Percentiles rank a stretch among this genome's conserved stretches.
Evolutionary conservation across 2,113 vertebrate species (phyloP).

Genomic region (Psilopogon haemacephalus): DNA sequence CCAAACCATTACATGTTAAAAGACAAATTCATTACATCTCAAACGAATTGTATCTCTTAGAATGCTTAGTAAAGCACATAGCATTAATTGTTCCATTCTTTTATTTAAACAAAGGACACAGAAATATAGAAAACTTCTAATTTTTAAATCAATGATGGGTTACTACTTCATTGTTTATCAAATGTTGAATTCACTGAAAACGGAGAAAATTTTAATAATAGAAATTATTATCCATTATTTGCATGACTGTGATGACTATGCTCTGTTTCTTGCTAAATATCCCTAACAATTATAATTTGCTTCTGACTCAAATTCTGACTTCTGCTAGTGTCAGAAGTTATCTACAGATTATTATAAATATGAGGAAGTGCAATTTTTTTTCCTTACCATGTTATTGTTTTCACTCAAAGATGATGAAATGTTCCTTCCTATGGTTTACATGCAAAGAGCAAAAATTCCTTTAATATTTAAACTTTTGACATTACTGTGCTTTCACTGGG

Average conservation of each 20-base stretch:
- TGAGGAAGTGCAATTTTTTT: background rate
- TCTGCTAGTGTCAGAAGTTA: background rate
- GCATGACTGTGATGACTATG: background rate
- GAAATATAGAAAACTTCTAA: background rate
- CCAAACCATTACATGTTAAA: background rate
- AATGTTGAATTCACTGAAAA: background rate
- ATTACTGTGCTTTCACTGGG: constrained; percentile 23
- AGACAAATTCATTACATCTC: background rate
- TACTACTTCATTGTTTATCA: background rate
- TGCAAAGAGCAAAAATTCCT: background rate
- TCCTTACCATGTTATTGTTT: background rate
- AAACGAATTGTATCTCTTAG: background rate
- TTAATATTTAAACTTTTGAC: constrained; percentile 45
- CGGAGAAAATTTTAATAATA: background rate
- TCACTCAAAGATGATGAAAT: background rate
- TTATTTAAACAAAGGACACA: background rate
- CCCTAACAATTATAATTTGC: background rate
- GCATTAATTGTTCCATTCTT: background rate
- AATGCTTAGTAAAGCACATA: background rate
- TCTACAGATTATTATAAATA: background rate
- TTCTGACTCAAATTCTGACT: background rate
- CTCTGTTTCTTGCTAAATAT: background rate
- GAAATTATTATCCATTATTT: background rate
- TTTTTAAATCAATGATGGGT: background rate
- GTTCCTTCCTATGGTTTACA: background rate